Conservation (phyloP, 2,797 vertebrate species). For the Sparus aurata region DNA sequence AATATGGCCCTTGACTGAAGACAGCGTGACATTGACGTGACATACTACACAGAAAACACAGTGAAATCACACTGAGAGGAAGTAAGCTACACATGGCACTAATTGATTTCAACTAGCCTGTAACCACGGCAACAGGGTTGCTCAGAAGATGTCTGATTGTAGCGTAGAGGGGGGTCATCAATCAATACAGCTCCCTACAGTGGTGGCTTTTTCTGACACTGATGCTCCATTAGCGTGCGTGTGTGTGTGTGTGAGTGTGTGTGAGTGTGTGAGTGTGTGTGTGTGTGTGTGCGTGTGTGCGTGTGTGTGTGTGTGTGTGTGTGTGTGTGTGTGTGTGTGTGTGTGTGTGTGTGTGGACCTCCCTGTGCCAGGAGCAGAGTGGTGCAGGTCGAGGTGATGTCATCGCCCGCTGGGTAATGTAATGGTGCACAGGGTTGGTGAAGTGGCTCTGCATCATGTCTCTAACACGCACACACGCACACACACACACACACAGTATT, state of each 20-base stretch:
- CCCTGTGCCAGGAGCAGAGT: conserved; percentile 31
- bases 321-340: conserved; percentile 18
- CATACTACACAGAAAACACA: not conserved
- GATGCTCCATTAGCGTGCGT: conserved; percentile 27
- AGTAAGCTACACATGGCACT: not conserved
- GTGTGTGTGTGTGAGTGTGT: not conserved
- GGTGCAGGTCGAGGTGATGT: conserved; percentile 52
- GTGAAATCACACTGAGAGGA: not conserved
- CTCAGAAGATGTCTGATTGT: conserved; percentile 50
- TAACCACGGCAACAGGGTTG: conserved; percentile 63
- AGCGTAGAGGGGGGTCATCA: conserved; percentile 16
- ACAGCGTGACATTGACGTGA: not conserved
- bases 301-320: conserved; percentile 8
- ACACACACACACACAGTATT: not conserved
- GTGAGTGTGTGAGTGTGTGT: not conserved
- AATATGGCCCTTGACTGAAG: not conserved
- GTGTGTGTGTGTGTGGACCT: conserved; percentile 4
- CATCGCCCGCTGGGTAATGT: conserved; percentile 49
- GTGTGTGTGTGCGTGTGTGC: conserved; percentile 6
- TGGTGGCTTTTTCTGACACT: conserved; percentile 18
- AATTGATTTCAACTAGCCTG: conserved; percentile 42
- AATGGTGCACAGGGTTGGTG: conserved; percentile 26
- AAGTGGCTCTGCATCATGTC: conserved; percentile 40
- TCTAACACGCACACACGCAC: conserved; percentile 8
- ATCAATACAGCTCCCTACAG: conserved; percentile 55